Percentiles rank a stretch among this genome's conserved stretches.
These are phyloP conservation scores for Oreochromis niloticus DNA, from an alignment of 2,113 vertebrate genomes.

Conservation along the genomic window DNA sequence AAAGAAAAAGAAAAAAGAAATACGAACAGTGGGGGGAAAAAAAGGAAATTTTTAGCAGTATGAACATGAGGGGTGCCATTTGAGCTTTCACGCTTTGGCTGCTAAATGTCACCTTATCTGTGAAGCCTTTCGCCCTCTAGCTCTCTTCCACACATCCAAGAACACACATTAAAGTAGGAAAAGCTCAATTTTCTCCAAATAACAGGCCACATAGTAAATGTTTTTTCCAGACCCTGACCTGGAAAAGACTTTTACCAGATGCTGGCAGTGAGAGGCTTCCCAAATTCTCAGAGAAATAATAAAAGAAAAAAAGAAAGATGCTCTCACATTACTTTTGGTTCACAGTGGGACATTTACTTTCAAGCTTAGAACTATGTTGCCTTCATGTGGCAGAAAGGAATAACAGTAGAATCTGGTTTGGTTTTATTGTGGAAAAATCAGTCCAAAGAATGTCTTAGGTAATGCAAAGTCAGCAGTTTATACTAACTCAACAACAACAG, in stretches of 20 bases:
- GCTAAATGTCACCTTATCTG: slow-evolving; percentile 7
- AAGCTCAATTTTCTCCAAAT: slow-evolving; percentile 48
- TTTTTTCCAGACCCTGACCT: slow-evolving; percentile 56
- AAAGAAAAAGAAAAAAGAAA: background rate
- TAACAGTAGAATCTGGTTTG: background rate
- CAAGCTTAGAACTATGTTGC: background rate
- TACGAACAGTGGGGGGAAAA: background rate
- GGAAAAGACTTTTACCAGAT: slow-evolving; percentile 48
- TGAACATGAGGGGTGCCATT: background rate
- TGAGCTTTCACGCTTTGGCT: background rate
- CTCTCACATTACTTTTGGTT: slow-evolving; percentile 6
- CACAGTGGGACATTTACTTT: background rate
- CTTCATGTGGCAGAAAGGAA: slow-evolving; percentile 16
- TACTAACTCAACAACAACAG: background rate
- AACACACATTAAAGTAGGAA: background rate
- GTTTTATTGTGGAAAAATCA: background rate
- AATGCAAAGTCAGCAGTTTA: slow-evolving; percentile 1
- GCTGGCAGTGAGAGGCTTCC: slow-evolving; percentile 28
- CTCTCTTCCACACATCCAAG: background rate
- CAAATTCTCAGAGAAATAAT: slow-evolving; percentile 22
- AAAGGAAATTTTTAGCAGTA: background rate
- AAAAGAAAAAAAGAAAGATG: slow-evolving; percentile 1
- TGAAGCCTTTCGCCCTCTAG: background rate
- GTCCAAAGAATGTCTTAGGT: background rate
- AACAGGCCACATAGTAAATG: slow-evolving; percentile 36